Base-by-base conservation (phyloP, 2,797 vertebrate species). In the Clarias pachynema region DNA sequence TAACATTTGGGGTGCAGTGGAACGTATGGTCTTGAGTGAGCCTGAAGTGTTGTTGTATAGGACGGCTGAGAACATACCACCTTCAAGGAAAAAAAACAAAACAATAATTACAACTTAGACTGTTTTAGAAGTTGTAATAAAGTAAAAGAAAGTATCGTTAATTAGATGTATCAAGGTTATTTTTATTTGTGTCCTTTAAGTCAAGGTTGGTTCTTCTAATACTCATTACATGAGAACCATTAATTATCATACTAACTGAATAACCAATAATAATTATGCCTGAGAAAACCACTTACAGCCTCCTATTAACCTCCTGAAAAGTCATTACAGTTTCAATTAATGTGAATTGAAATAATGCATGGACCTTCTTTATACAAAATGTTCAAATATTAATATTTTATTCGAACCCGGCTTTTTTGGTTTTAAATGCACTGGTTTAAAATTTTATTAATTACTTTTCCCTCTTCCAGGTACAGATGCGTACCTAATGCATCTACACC, bases 61-160 rank as follows among this genome's bases (percentile, higher is more conserved):
- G 81, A 95, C 88, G 14, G 91, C 94, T 82, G 94, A 94, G 86
- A 94, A 91, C 26, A 87, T 84, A 3, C 90, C 93, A 85, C 93
- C 93, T 94, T 80, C 20, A 89, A 85, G 49, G 49, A 72, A 87
- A 87, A 74, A 81, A 63, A 2, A 16, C 16, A 62, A 53, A 2
- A 83, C 63, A 9, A 15, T 57, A 24, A 26, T 59, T 60, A 59
- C n/a, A 29, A 20, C 20, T 14, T 77, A 14, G 59, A 29, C 15
- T 29, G 49, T 56, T 31, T 37, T 7, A 59, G 15, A 69, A 56
- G 26, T 68, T 44, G 15, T 26, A 37, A 79, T 78, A 34, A 37
- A 57, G 62, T 15, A 6, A 24, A 53, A 26, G 18, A 49, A 44
- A 34, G 44, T 80, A 59, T 15, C 9, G 77, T 18, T 12, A 57